Percentiles rank a stretch among this genome's conserved stretches.
These are phyloP conservation scores for Notechis scutatus DNA, from an alignment of 2,113 vertebrate species.

Conservation along the genomic window DNA sequence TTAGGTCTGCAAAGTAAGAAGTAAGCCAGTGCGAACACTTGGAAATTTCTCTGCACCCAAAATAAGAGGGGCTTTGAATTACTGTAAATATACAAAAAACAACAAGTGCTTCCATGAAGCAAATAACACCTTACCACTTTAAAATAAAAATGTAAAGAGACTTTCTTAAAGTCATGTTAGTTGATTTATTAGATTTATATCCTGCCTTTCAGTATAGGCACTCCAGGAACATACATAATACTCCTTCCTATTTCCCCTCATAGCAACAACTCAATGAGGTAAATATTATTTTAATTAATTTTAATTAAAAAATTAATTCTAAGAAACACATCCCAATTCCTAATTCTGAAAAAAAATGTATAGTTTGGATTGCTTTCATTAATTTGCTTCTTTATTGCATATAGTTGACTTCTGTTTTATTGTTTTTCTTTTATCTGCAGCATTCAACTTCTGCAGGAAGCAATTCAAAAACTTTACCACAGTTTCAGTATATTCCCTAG, in stretches of 20 bases:
- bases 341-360: neutral
- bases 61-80: neutral
- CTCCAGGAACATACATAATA: neutral
- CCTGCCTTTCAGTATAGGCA: neutral
- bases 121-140: neutral
- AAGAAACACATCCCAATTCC: neutral
- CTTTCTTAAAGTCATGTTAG: neutral
- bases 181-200: neutral
- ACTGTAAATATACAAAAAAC: neutral
- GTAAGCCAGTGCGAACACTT: neutral
- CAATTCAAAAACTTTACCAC: neutral
- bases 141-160: neutral
- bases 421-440: neutral
- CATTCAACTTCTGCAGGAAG: neutral
- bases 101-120: neutral
- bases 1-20: neutral
- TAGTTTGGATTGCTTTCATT: neutral
- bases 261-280: neutral
- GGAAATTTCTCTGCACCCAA: neutral
- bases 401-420: neutral
- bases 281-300: neutral
- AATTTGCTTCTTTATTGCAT: neutral
- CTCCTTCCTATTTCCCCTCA: neutral
- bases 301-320: neutral
- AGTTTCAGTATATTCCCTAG: slow-evolving; percentile 8